phyloP scores from a whole-genome alignment of 2,888 invertebrate species.

The Diloba caeruleocephala region DNA sequence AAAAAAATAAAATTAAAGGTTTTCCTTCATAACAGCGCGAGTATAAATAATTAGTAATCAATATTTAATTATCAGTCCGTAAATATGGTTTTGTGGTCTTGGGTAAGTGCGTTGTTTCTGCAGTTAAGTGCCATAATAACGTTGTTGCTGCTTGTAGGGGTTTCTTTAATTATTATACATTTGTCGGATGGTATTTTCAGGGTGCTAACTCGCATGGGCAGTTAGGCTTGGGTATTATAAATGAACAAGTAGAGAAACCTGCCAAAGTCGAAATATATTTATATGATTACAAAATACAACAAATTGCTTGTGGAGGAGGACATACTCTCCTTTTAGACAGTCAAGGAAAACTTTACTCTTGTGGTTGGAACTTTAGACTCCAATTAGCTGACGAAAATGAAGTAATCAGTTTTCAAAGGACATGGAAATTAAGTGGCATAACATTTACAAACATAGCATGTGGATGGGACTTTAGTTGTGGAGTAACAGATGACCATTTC shows the following conservation, averaged over 20 bases:
- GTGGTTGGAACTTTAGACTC: conserved; percentile 94
- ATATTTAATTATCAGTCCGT: background rate
- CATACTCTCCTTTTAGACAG: conserved; percentile 92
- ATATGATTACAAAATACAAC: conserved; percentile 86
- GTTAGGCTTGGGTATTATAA: conserved; percentile 91
- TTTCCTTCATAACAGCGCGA: too few relatives aligned
- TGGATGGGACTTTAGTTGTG: conserved; percentile 95
- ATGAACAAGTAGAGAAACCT: conserved; percentile 91
- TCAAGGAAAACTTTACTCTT: conserved; percentile 92
- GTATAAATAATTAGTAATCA: background rate
- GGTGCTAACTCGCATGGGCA: conserved; percentile 96
- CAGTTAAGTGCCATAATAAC: too few relatives aligned
- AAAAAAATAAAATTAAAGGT: too few relatives aligned
- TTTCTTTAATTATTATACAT: background rate
- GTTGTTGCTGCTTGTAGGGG: too few relatives aligned
- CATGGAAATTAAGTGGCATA: conserved; percentile 88
- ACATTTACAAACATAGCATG: conserved; percentile 91
- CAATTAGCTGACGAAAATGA: conserved; percentile 90
- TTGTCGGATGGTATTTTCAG: conserved; percentile 78
- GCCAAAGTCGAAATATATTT: conserved; percentile 74
- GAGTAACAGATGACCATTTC: conserved; percentile 91
- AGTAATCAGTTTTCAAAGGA: conserved; percentile 89
- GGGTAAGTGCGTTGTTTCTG: conserved; percentile 63
- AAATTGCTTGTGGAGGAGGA: conserved; percentile 93
- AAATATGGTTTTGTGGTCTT: conserved; percentile 74